Conservation (phyloP, 1,140 invertebrate genomes). For the Sycophila sp. region DNA sequence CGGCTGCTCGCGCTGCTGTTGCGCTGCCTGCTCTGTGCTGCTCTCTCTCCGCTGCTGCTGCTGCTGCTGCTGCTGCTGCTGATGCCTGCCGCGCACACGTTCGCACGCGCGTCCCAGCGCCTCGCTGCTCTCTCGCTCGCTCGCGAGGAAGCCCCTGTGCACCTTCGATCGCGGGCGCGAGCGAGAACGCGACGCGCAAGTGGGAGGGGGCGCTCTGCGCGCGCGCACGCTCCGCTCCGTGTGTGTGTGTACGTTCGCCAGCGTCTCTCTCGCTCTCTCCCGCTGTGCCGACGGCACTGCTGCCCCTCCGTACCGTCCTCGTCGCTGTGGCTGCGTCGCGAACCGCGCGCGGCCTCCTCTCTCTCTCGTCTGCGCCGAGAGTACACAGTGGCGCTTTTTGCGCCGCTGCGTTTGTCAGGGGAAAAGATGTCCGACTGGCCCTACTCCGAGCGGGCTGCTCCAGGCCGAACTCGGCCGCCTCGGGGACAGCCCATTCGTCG, state of each 20-base stretch:
- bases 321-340: background rate
- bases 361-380: background rate
- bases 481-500: background rate
- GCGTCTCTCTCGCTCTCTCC: background rate
- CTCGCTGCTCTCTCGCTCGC: background rate
- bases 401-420: constrained; percentile 17
- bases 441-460: background rate
- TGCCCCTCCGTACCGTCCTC: background rate
- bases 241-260: background rate
- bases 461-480: background rate
- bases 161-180: background rate
- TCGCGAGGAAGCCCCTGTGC: background rate
- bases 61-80: constrained; percentile 16
- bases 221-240: background rate
- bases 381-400: constrained; percentile 13
- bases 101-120: background rate
- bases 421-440: constrained; percentile 27
- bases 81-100: background rate
- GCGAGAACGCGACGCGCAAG: background rate
- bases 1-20: constrained; percentile 9
- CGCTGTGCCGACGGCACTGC: background rate
- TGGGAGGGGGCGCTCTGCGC: background rate
- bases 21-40: background rate
- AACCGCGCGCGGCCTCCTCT: background rate
- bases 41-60: constrained; percentile 13